Conservation (phyloP, 2,888 invertebrate genomes). For the Xylota sylvarum region DNA sequence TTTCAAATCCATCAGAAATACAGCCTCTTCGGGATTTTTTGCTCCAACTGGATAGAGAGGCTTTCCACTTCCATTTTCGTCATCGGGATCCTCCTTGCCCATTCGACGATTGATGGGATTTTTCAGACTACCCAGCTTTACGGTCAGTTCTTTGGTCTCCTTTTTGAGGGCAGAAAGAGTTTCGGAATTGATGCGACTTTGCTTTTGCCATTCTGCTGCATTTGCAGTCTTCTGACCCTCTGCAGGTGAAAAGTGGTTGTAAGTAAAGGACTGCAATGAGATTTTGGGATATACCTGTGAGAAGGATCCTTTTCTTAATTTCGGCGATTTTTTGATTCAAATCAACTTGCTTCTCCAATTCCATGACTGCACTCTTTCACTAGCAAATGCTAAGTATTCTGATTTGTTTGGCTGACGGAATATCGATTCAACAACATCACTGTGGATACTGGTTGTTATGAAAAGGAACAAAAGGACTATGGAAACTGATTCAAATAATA, state of each 20-base stretch:
- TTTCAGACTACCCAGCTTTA: slow-evolving; percentile 85
- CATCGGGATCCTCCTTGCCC: slow-evolving; percentile 79
- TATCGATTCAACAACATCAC: slow-evolving; percentile 62
- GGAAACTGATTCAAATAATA: no score
- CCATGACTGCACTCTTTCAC: slow-evolving; percentile 77
- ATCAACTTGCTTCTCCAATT: slow-evolving; percentile 82
- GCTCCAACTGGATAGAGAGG: slow-evolving; percentile 85
- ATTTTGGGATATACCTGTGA: slow-evolving; percentile 87
- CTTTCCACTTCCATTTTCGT: slow-evolving; percentile 81
- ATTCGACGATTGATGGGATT: slow-evolving; percentile 83
- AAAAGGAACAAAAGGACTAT: background rate
- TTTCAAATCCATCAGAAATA: slow-evolving; percentile 88
- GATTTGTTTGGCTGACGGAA: background rate
- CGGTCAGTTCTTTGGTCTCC: slow-evolving; percentile 88
- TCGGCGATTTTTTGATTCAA: slow-evolving; percentile 92
- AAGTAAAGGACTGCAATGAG: background rate
- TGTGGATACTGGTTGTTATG: slow-evolving; percentile 32
- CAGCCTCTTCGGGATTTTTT: slow-evolving; percentile 85
- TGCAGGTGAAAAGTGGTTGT: slow-evolving; percentile 80
- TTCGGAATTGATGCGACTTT: slow-evolving; percentile 90
- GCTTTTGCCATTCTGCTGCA: slow-evolving; percentile 92
- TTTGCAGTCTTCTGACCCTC: slow-evolving; percentile 95
- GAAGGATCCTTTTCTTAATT: slow-evolving; percentile 93
- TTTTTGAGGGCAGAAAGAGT: slow-evolving; percentile 90
- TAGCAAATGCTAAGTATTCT: background rate